Evolutionary conservation across 2,888 invertebrate species (phyloP), one percentile per base, ranked within the genome.

Genomic region (Coecobrya sp.): DNA sequence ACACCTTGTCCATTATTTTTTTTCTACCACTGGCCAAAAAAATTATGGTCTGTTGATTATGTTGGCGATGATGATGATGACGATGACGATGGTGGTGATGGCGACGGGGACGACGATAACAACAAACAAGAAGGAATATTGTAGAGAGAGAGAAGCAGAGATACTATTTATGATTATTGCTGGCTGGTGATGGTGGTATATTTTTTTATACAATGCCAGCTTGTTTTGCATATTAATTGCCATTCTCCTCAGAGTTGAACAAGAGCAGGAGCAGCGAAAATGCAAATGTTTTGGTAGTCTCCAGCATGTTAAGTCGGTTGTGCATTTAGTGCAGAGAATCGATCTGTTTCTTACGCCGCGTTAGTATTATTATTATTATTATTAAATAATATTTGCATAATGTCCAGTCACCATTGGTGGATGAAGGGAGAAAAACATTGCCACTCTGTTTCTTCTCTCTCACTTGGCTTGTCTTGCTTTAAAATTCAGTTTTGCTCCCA

Each of bases 1-100:
- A 16, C 13, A n/a, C 19, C 1, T 19, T 4, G 13, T 62, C n/a
- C 22, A n/a, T 25, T 10, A 22, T 25, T 62, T 19, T 62, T 19
- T 25, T 62, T 19, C 3, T 62, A 19, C 19, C 5, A 25, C 62
- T 62, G 62, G 25, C 36, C 68, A 45, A 62, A 42, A 30, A 84
- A 84, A 84, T 82, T n/a, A 36, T 36, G 82, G 62, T 62, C 82
- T 84, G 82, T 62, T 84, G 82, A 84, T 84, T 84, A 62, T 25
- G 36, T 36, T 8, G 13, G n/a, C 16, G 42, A 52, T 13, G 59
- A 62, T 42, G 36, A n/a, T 13, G 36, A 27, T 42, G 62, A 59
- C 42, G 52, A n/a, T 30, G 13, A 30, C 59, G 59, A 30, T 70
- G 65, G 76, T 16, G 19, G 16, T 36, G 59, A 45, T 22, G 11